A percentile compares a stretch with the other conserved stretches of the same genome.
Conservation (phyloP, 2,888 invertebrate genomes). For the Petrolisthes manimaculis region DNA sequence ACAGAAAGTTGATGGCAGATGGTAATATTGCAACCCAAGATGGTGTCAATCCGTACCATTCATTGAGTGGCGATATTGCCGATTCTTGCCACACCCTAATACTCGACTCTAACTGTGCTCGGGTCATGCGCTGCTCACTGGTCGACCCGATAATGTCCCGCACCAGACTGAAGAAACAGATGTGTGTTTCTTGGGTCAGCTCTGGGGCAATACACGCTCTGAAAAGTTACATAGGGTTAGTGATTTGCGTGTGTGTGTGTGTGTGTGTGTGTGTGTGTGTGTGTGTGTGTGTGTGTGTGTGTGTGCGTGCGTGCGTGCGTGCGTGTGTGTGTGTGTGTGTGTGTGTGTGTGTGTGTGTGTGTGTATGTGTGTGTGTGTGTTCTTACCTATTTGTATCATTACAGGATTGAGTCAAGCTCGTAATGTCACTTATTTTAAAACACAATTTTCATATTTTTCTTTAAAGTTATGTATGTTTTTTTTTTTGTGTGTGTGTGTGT, state of each 20-base stretch:
- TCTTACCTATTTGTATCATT: too few species aligned
- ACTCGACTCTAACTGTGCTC: conserved; percentile 76
- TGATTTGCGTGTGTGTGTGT: background rate
- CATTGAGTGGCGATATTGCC: conserved; percentile 68
- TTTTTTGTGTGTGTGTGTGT: too few species aligned
- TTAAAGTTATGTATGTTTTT: too few species aligned
- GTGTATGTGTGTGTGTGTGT: background rate
- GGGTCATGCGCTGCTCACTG: conserved; percentile 79
- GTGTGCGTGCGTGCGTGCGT: background rate
- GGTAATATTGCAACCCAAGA: conserved; percentile 80
- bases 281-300: too few species aligned
- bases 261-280: background rate
- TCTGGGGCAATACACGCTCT: conserved; percentile 56
- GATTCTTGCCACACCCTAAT: conserved; percentile 71
- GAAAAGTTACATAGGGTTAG: background rate
- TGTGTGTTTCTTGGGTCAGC: conserved; percentile 62
- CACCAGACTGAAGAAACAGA: conserved; percentile 83
- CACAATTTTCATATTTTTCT: too few species aligned
- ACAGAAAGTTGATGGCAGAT: conserved; percentile 85
- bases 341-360: conserved; percentile 1
- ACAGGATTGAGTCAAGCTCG: too few species aligned
- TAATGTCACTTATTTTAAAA: too few species aligned
- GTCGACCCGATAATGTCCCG: conserved; percentile 86
- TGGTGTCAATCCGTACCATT: conserved; percentile 72
- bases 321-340: background rate